Conservation (phyloP, 2,888 invertebrate species). For the Charanyca ferruginea region DNA sequence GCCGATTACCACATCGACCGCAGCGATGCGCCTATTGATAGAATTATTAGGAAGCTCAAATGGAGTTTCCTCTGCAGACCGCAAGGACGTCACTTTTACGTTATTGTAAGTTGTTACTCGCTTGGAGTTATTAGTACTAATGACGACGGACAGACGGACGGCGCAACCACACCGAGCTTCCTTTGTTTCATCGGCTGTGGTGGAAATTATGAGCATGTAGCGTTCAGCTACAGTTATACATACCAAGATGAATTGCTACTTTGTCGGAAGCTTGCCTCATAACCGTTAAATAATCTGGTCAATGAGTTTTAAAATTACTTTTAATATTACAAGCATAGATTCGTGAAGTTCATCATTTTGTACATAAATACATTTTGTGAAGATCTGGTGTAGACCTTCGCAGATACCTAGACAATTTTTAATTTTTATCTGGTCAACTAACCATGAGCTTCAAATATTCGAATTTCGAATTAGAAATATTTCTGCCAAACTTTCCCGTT, state of each 20-base stretch:
- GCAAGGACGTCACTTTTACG: slow-evolving; percentile 79
- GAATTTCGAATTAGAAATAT: too few species aligned
- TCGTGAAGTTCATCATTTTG: background rate
- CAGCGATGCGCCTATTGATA: slow-evolving; percentile 86
- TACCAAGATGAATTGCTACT: slow-evolving; percentile 31
- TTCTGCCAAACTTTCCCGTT: too few species aligned
- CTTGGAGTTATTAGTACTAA: slow-evolving; percentile 88
- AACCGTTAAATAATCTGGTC: background rate
- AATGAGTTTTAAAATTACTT: too few species aligned
- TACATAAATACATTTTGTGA: too few species aligned
- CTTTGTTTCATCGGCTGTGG: slow-evolving; percentile 68
- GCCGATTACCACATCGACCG: slow-evolving; percentile 83
- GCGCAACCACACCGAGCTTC: slow-evolving; percentile 78
- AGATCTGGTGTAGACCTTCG: too few species aligned
- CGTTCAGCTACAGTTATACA: slow-evolving; percentile 31
- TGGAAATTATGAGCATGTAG: slow-evolving; percentile 42
- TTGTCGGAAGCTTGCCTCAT: slow-evolving; percentile 22
- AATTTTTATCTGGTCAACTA: too few species aligned
- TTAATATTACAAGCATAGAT: too few species aligned
- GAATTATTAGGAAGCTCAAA: slow-evolving; percentile 83
- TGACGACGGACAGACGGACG: slow-evolving; percentile 78
- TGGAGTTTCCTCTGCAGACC: slow-evolving; percentile 81
- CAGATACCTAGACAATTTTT: too few species aligned
- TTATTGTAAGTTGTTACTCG: slow-evolving; percentile 75
- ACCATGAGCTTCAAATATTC: too few species aligned